Evolutionary conservation across 2,797 vertebrate genomes (phyloP), one percentile per base, ranked within the genome.

Genomic region (Sebastes taczanowskii): DNA sequence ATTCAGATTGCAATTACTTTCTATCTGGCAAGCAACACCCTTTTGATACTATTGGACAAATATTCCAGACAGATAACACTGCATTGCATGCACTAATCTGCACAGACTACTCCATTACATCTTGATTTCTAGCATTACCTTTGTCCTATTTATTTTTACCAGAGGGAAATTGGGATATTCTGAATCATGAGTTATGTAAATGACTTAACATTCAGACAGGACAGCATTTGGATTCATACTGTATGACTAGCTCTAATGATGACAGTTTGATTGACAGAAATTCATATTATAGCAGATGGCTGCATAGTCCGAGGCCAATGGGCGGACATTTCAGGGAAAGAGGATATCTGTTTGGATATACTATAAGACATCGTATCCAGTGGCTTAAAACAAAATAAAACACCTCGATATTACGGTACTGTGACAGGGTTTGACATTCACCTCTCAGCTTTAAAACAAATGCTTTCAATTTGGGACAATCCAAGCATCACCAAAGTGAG

Each of bases 401-500:
- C 74, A 86, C 89, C 85, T 87, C 69, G 59, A 90, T 88, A 85
- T 82, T 75, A 77, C 23, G 60, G 66, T 49, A 59, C 73, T 30
- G 80, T 72, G 88, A 90, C 89, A 56, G 55, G 74, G 74, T 79
- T 86, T 77, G 59, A 85, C 89, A 87, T 82, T 86, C 84, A 85
- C 88, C 78, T 85, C 73, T 85, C 74, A 59, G 85, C 77, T 92
- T 92, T 89, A 84, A 92, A 93, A 94, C 87, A 91, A 93, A 94
- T 92, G 92, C 90, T 92, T 94, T 94, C 91, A 91, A 94, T 94
- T 93, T 93, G 89, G 85, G 86, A 76, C 88, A 89, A 93, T 86
- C 89, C 91, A 94, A 92, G 93, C 91, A 92, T 94, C 88, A 91
- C 92, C 86, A 90, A 90, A 93, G 89, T 90, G 86, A 94, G 91